A percentile compares a stretch with the other conserved stretches of the same genome.
Conservation (phyloP, 2,113 vertebrate species). For the Silurus asotus region DNA sequence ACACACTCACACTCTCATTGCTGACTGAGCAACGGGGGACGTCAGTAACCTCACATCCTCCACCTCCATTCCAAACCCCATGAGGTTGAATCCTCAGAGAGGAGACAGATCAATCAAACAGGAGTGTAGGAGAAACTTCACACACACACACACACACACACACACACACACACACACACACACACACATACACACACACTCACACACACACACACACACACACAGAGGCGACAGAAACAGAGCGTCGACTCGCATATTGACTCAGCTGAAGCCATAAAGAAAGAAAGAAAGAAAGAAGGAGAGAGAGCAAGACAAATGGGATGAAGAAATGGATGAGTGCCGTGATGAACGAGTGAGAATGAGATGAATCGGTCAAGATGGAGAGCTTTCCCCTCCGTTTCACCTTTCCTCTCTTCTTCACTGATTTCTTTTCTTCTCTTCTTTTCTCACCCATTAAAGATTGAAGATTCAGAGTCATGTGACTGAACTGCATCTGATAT, state of each 20-base stretch:
- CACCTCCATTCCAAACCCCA: slow-evolving; percentile 40
- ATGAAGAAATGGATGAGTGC: slow-evolving; percentile 68
- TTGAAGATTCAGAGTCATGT: neutral
- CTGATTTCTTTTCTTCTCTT: slow-evolving; percentile 54
- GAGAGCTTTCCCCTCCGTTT: slow-evolving; percentile 66
- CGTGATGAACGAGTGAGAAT: slow-evolving; percentile 75
- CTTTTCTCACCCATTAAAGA: slow-evolving; percentile 21
- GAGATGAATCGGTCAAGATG: slow-evolving; percentile 70
- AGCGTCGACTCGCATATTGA: slow-evolving; percentile 71
- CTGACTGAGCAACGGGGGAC: slow-evolving; percentile 35
- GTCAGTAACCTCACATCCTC: slow-evolving; percentile 23
- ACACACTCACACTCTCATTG: neutral
- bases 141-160: slow-evolving; percentile 26
- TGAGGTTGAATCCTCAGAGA: slow-evolving; percentile 36
- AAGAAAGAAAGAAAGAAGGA: slow-evolving; percentile 55
- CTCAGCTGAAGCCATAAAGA: slow-evolving; percentile 69
- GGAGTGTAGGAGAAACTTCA: slow-evolving; percentile 53
- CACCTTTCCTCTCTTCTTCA: slow-evolving; percentile 62
- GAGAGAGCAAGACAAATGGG: slow-evolving; percentile 50
- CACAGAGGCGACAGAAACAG: slow-evolving; percentile 65
- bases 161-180: slow-evolving; percentile 47
- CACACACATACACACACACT: slow-evolving; percentile 25
- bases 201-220: slow-evolving; percentile 45
- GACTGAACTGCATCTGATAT: neutral
- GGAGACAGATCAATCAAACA: slow-evolving; percentile 58